phyloP scores from a whole-genome alignment of 2,113 vertebrate genomes.

The Arenaria interpres region DNA sequence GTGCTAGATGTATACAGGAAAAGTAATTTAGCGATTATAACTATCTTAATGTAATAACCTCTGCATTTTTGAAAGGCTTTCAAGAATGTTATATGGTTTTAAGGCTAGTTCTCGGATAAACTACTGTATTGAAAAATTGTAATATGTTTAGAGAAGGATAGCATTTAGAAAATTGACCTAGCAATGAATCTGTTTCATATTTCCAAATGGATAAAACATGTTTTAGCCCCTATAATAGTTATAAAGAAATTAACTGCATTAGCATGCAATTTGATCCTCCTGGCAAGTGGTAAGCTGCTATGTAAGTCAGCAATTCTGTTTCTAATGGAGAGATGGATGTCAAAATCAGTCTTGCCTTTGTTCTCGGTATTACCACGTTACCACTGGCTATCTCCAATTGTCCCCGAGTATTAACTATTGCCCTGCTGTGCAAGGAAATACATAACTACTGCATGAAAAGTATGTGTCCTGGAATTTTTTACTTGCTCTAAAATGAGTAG shows the following conservation, averaged over 20 bases:
- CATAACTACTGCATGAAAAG: background rate
- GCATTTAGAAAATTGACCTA: conserved; percentile 19
- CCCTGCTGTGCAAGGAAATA: background rate
- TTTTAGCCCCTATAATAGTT: conserved; percentile 7
- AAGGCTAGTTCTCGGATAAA: background rate
- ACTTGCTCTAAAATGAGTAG: background rate
- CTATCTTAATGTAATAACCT: conserved; percentile 5
- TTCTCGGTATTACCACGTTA: background rate
- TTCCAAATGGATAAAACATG: conserved; percentile 19
- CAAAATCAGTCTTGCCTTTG: background rate
- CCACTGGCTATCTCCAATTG: background rate
- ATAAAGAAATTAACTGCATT: conserved; percentile 21
- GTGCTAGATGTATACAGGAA: background rate
- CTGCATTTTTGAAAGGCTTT: conserved; percentile 20
- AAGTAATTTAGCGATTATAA: conserved; percentile 14
- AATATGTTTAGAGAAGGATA: conserved; percentile 27
- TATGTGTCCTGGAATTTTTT: background rate
- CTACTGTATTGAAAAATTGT: background rate
- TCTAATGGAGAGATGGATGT: background rate
- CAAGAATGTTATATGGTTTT: background rate
- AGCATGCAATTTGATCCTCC: conserved; percentile 29
- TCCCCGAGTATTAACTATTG: background rate
- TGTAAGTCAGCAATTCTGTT: conserved; percentile 22
- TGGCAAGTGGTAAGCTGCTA: conserved; percentile 12
- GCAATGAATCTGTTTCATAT: background rate